Evolutionary conservation across 2,113 vertebrate species (phyloP).

Genomic region (Nannobrachium achirus): DNA sequence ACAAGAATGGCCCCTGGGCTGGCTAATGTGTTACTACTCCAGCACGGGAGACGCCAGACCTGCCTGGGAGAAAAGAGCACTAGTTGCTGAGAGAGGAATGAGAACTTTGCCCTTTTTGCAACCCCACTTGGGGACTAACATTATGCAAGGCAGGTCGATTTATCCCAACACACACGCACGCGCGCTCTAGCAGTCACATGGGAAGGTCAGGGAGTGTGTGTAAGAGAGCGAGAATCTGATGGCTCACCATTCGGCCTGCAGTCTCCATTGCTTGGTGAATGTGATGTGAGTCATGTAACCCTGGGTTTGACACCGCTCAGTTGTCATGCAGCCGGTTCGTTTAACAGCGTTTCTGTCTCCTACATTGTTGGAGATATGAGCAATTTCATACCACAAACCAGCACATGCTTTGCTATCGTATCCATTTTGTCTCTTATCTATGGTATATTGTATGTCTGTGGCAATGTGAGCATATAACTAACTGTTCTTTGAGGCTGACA

Average conservation of each 20-base stretch:
- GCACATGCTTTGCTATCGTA: not conserved
- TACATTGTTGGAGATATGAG: not conserved
- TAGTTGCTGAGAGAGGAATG: constrained; percentile 19
- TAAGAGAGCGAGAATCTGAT: no score
- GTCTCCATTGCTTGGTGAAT: not conserved
- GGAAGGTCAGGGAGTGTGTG: not conserved
- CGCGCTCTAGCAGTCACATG: not conserved
- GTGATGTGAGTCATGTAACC: not conserved
- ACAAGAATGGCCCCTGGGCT: not conserved
- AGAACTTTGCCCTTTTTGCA: constrained; percentile 57
- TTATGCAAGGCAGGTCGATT: constrained; percentile 36
- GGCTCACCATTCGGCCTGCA: not conserved
- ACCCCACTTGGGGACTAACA: constrained; percentile 13
- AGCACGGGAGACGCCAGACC: not conserved
- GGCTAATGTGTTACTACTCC: constrained; percentile 36
- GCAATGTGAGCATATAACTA: no score
- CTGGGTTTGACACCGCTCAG: not conserved
- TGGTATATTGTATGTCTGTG: no score
- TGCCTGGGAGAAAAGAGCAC: not conserved
- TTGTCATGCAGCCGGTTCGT: not conserved
- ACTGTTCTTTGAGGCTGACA: not conserved
- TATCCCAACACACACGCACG: not conserved
- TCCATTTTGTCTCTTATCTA: constrained; percentile 10
- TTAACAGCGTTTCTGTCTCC: not conserved
- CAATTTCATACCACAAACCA: not conserved